Evolutionary conservation across 2,113 vertebrate species (phyloP), one percentile per base, ranked within the genome.

Genomic region (Sapayoa aenigma): DNA sequence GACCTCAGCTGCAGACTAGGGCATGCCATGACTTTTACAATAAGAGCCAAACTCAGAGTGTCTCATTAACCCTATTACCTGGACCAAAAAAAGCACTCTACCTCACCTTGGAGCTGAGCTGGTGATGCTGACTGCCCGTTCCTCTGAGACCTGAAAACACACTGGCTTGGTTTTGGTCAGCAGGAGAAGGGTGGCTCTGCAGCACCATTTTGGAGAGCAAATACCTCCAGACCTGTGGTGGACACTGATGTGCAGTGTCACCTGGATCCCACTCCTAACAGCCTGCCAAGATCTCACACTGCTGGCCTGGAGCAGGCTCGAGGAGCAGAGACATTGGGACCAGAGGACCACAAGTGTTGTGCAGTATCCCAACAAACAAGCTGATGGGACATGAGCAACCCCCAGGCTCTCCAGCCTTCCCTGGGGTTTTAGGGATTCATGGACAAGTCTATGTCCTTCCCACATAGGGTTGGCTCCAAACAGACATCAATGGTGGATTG

Each of bases 1-100:
- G 0, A 6, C 25, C 28, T 18, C 50, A 81, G 39, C 0, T 78
- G 17, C 4, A 7, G 22, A 22, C 6, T 3, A 7, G 14, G 22
- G 18, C 20, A 9, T 14, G 33, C 42, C 42, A 22, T 13, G 65
- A 30, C 41, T 69, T 76, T 12, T 35, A 35, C 60, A 63, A 28
- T 5, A 22, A 27, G 15, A 63, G 8, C 44, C 35, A 53, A 87
- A 90, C 13, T 46, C 39, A 79, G 33, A 78, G 21, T 25, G 6
- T 31, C n/a, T 72, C 69, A 52, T 72, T 58, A 89, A 53, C 50
- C 20, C 42, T n/a, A 6, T 17, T 18, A 52, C 8, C 42, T 44
- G 21, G 50, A 56, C 8, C 12, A 19, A 62, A 60, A 27, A 49
- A 76, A 42, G 6, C 24, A 30, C 10, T 23, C 7, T 28, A 2